These are phyloP conservation scores for Eristalinus aeneus DNA, from an alignment of 2,888 invertebrate genomes.

Conservation along the genomic window DNA sequence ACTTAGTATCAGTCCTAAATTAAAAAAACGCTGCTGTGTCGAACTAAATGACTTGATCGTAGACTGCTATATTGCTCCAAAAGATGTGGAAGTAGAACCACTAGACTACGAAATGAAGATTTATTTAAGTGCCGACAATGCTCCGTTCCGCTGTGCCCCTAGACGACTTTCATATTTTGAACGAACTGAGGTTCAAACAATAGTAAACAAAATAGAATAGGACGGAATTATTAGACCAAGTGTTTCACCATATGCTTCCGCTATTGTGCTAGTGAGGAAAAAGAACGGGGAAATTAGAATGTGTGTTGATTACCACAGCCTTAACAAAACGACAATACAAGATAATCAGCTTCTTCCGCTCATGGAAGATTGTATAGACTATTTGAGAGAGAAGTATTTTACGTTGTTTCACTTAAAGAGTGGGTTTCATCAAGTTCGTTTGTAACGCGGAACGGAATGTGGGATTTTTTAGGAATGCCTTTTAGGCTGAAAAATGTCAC, in stretches of 20 bases:
- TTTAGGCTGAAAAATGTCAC: too few species aligned
- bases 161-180: neutral
- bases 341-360: constrained; percentile 1
- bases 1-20: neutral
- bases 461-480: too few species aligned
- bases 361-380: constrained; percentile 6
- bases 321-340: neutral
- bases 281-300: neutral
- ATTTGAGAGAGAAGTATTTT: too few species aligned
- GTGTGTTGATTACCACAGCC: neutral
- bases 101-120: neutral
- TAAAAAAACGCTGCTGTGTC: neutral
- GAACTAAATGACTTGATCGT: neutral
- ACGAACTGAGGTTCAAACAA: neutral
- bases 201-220: neutral
- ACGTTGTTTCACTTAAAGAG: too few species aligned
- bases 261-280: neutral
- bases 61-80: neutral
- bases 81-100: neutral
- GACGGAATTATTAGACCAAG: neutral
- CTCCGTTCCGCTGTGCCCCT: neutral
- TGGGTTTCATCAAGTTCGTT: too few species aligned
- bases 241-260: neutral
- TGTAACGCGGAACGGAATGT: too few species aligned
- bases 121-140: neutral